Percentiles rank a stretch among this genome's conserved stretches.
phyloP scores from a whole-genome alignment of 2,113 vertebrate species.

The Gopherus flavomarginatus region DNA sequence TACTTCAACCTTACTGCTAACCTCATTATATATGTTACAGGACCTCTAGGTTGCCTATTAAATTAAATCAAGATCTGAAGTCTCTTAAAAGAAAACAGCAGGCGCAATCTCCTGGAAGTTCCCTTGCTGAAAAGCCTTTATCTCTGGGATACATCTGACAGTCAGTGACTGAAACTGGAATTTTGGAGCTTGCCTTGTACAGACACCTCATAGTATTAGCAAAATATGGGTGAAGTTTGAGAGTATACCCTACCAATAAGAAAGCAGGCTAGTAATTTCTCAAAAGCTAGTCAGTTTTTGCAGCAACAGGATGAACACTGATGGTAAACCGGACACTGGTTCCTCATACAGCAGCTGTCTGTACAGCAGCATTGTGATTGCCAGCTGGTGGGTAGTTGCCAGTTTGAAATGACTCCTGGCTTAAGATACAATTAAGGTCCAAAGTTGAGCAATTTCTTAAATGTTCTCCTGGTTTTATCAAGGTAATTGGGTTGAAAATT shows the following conservation, averaged over 20 bases:
- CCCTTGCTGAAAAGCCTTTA: background rate
- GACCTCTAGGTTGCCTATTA: background rate
- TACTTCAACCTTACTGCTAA: background rate
- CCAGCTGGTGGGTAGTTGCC: background rate
- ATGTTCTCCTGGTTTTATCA: background rate
- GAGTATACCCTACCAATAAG: too few relatives aligned
- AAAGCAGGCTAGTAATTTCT: background rate
- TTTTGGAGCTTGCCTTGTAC: too few relatives aligned
- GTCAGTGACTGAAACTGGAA: background rate
- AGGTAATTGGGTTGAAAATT: background rate
- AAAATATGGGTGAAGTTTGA: background rate
- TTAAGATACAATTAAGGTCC: background rate
- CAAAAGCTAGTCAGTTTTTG: background rate
- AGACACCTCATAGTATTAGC: background rate
- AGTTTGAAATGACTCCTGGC: background rate
- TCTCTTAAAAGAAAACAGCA: background rate
- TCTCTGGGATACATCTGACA: too few relatives aligned
- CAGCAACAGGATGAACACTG: too few relatives aligned
- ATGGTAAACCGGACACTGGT: background rate
- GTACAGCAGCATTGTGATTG: background rate
- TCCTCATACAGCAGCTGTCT: background rate
- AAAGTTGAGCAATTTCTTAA: background rate
- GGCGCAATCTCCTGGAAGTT: background rate
- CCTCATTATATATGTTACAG: background rate
- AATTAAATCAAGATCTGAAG: background rate